Evolutionary conservation across 2,797 vertebrate species (phyloP), one percentile per base, ranked within the genome.

Genomic region (Iguana delicatissima): DNA sequence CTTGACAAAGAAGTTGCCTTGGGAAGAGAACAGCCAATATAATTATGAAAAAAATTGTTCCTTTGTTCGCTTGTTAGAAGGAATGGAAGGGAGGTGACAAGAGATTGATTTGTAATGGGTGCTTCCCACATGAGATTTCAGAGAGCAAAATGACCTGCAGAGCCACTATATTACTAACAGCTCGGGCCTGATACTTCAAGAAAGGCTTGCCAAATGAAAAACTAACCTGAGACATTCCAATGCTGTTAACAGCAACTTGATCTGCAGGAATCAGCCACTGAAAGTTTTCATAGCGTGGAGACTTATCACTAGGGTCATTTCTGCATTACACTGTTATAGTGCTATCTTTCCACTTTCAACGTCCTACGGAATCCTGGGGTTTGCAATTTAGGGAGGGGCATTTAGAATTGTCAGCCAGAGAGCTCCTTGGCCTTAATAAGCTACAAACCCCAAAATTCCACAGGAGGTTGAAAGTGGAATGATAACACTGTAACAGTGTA

Each of bases 31-130:
- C 22, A 82, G 77, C 62, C 64, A 94, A 83, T 74, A 91, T 86
- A 94, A 93, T 89, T 89, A 92, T 93, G 69, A 93, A 83, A 87
- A n/a, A 14, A 46, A 62, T 59, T 52, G 46, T n/a, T 87, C 64
- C 64, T 87, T 89, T 72, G 64, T 93, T 93, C 95, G 91, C 91
- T 88, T 93, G 89, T 22, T 87, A 86, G 62, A 93, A 92, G 94
- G 85, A 86, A 87, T 67, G 77, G 91, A 89, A 46, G 18, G 84
- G 69, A 38, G 59, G 86, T 72, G 88, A 85, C 86, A 42, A 6
- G 83, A 86, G 85, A 38, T 14, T 57, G 80, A 5, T 79, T 64
- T 79, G 59, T 50, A 50, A 46, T 50, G 32, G 42, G 74, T 59
- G 67, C 95, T 96, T 89, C 92, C 87, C 72, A 2, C 0, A 0